Percentiles rank a stretch among this genome's conserved stretches.
phyloP scores from a whole-genome alignment of 2,797 vertebrate species.

The Phoeniculus purpureus region DNA sequence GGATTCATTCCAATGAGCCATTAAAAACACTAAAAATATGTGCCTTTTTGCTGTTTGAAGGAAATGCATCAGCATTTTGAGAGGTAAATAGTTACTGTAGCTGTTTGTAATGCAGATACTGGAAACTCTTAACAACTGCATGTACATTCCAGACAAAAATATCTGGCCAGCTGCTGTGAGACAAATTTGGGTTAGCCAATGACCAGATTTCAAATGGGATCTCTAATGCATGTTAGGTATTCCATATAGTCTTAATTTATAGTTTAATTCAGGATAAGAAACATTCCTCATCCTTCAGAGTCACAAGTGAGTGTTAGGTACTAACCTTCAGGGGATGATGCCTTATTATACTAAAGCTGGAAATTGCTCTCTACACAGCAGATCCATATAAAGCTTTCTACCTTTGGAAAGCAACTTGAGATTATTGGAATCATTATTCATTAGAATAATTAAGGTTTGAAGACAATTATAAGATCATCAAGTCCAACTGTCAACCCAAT shows the following conservation, averaged over 20 bases:
- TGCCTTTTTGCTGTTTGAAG: not conserved
- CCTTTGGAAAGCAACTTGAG: not conserved
- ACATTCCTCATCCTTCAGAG: not conserved
- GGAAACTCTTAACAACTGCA: not conserved
- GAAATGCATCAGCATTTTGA: not conserved
- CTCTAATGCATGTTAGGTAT: not conserved
- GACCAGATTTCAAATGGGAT: not conserved
- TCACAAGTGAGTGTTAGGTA: not conserved
- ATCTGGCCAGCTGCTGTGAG: not conserved
- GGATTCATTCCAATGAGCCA: not conserved
- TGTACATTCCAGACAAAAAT: not conserved
- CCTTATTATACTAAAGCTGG: not conserved
- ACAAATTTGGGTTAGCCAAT: not conserved
- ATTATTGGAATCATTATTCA: not conserved
- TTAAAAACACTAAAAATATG: not conserved
- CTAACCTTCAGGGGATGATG: not conserved
- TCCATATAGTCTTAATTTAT: not conserved
- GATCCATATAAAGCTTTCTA: not conserved
- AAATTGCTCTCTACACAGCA: not conserved
- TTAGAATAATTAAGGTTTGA: too few species aligned
- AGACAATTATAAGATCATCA: too few species aligned
- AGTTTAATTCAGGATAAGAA: not conserved
- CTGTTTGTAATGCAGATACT: not conserved
- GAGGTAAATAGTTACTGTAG: not conserved
- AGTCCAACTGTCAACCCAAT: too few species aligned